Conservation (phyloP, 2,797 vertebrate genomes). For the Dallia pectoralis region DNA sequence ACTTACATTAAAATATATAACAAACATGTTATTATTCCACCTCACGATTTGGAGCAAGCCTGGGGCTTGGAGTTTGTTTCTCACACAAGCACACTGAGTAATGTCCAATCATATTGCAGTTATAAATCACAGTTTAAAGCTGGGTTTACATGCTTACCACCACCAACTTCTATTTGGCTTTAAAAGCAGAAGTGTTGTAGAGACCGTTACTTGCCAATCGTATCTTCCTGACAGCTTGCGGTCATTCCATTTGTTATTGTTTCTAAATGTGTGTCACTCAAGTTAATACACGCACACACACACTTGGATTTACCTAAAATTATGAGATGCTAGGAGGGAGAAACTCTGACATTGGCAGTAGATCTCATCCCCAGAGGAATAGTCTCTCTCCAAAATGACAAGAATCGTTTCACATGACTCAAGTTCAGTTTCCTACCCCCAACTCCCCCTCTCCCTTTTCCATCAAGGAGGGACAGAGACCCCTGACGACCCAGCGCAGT, state of each 20-base stretch:
- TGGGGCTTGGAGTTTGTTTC: slow-evolving; percentile 69
- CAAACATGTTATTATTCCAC: slow-evolving; percentile 55
- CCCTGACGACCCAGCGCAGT: too few relatives aligned
- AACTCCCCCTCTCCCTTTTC: not conserved
- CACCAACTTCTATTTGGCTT: slow-evolving; percentile 76
- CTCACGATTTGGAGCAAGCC: slow-evolving; percentile 72
- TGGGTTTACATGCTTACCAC: slow-evolving; percentile 76
- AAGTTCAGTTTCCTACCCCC: not conserved
- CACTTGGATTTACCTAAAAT: not conserved
- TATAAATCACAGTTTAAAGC: slow-evolving; percentile 73
- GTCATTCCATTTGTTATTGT: slow-evolving; percentile 54
- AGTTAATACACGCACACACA: slow-evolving; percentile 34
- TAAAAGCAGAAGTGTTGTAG: slow-evolving; percentile 24
- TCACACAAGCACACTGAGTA: too few relatives aligned
- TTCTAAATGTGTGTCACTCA: slow-evolving; percentile 42
- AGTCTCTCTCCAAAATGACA: too few relatives aligned
- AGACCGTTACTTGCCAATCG: slow-evolving; percentile 60
- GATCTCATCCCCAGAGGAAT: too few relatives aligned
- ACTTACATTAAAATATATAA: slow-evolving; percentile 64
- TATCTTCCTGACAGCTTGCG: slow-evolving; percentile 67
- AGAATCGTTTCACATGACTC: too few relatives aligned
- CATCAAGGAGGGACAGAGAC: too few relatives aligned
- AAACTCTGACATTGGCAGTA: too few relatives aligned
- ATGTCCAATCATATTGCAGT: slow-evolving; percentile 53
- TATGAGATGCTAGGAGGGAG: too few relatives aligned